Evolutionary conservation across 2,888 invertebrate genomes (phyloP), one percentile per base, ranked within the genome.

Genomic region (Ophion costatus): DNA sequence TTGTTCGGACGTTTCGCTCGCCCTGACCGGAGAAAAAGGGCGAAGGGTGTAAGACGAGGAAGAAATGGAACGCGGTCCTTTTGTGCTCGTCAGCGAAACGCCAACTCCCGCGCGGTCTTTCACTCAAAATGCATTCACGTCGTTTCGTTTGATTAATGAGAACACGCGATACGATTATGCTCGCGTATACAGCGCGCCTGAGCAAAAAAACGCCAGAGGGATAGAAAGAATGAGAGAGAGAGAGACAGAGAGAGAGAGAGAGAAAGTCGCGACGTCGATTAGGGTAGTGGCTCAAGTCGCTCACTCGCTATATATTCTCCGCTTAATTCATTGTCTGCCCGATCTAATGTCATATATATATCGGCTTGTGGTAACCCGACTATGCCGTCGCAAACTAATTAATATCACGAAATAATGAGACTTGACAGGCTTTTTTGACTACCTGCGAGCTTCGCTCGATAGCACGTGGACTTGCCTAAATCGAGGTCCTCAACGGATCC

Each of bases 91-190:
- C 82, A 81, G 80, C 85, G 80, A 74, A 80, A 80, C 80, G 76
- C 73, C 70, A 74, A 56, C 79, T 79, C 85, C 84, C 88, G 45
- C 85, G 83, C 81, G 71, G 71, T 83, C 89, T 89, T 85, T 85
- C 85, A 82, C 82, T 82, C 80, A 77, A 85, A 73, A 76, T 80
- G 80, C 89, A 87, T 90, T 89, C 88, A 88, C 87, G 90, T 90
- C 89, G 89, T 88, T 88, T 86, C 84, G 81, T 83, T 87, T 87
- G 90, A 90, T 89, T 89, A 89, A 87, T 88, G 87, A 88, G 87
- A 87, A 86, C 88, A 86, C 88, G 87, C 86, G 85, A 85, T 82
- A 82, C 82, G 85, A 85, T 85, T 82, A 82, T 85, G 76, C 79
- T 61, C 51, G 24, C 64, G 22, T 71, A 63, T 63, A 51, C 69